phyloP scores from a whole-genome alignment of 2,888 invertebrate species.

The Drosophila niveifrons region DNA sequence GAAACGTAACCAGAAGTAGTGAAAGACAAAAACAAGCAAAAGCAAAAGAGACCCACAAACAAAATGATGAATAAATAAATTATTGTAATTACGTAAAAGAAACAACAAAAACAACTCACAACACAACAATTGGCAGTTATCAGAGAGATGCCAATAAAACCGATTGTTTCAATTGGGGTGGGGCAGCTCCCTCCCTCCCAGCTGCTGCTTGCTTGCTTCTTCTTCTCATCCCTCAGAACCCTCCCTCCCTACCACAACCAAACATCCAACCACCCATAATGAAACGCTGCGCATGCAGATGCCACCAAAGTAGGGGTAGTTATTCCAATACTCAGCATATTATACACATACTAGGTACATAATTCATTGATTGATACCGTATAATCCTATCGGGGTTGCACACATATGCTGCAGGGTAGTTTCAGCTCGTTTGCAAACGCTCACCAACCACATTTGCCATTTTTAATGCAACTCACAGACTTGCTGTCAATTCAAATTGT shows the following conservation, averaged over 20 bases:
- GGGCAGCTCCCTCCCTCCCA: constrained; percentile 15
- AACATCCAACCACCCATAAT: not conserved
- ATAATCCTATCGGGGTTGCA: constrained; percentile 54
- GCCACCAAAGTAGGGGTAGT: constrained; percentile 54
- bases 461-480: not conserved
- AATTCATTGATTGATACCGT: constrained; percentile 67
- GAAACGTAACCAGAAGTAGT: constrained; percentile 61
- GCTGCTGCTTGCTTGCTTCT: not conserved
- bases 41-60: constrained; percentile 41
- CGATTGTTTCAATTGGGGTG: constrained; percentile 40
- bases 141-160: constrained; percentile 54
- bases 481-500: not conserved
- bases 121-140: constrained; percentile 60
- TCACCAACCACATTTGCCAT: constrained; percentile 20
- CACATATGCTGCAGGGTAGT: constrained; percentile 41
- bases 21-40: constrained; percentile 41
- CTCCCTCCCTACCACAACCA: not conserved
- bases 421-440: constrained; percentile 23
- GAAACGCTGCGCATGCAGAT: constrained; percentile 24
- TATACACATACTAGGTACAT: constrained; percentile 34
- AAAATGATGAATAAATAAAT: constrained; percentile 60
- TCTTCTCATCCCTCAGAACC: not conserved
- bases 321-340: constrained; percentile 11
- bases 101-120: constrained; percentile 21
- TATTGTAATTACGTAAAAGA: constrained; percentile 69